Percentiles rank a stretch among this genome's conserved stretches.
Conservation (phyloP, 92 coral and sea anemone genomes). For the Epizoanthus rinbou region DNA sequence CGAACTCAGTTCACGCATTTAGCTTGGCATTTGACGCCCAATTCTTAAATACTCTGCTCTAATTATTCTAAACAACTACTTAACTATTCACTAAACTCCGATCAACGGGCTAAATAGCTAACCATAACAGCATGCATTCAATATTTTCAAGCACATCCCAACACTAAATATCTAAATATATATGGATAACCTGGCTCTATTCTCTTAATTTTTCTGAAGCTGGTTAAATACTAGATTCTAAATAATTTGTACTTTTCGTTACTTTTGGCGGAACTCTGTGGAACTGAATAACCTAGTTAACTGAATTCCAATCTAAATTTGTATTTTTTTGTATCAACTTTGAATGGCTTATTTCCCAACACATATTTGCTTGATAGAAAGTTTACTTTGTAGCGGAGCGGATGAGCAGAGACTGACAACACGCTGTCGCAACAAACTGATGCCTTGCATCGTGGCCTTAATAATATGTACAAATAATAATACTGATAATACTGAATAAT, state of each 20-base stretch:
- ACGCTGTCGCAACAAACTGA: too few species aligned
- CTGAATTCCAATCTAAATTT: conserved; percentile 8
- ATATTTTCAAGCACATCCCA: background rate
- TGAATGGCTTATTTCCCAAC: too few species aligned
- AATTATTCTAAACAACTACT: conserved; percentile 16
- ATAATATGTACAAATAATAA: too few species aligned
- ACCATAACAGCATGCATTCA: background rate
- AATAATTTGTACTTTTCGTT: too few species aligned
- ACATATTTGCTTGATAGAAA: too few species aligned
- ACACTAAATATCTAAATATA: conserved; percentile 2
- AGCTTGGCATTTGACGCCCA: conserved; percentile 8
- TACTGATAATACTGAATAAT: too few species aligned
- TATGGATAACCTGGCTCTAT: background rate
- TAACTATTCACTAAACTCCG: conserved; percentile 29
- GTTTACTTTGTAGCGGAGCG: too few species aligned
- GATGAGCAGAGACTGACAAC: too few species aligned
- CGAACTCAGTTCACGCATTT: background rate
- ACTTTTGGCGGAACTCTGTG: background rate
- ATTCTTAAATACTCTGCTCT: conserved; percentile 31
- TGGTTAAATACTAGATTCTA: conserved; percentile 12
- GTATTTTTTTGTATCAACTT: too few species aligned
- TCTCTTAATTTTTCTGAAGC: background rate
- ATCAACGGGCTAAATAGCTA: conserved; percentile 27
- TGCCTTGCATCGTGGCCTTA: too few species aligned
- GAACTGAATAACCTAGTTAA: background rate